phyloP scores from a whole-genome alignment of 2,113 vertebrate species.

The Muntiacus reevesi region DNA sequence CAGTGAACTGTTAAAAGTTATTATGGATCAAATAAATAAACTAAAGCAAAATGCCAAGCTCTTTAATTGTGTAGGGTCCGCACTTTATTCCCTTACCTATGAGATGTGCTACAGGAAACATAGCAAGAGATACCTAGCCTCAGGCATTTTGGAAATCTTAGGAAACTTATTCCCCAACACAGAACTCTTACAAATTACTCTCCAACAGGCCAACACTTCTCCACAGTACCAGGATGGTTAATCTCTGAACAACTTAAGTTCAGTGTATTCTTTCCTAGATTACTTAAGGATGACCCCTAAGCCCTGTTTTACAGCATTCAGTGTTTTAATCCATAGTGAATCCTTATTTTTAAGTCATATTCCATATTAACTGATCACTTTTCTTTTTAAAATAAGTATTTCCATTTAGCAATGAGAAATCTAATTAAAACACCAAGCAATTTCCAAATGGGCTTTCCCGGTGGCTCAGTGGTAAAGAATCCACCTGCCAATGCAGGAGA shows the following conservation, averaged over 20 bases:
- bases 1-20: neutral
- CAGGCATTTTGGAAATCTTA: neutral
- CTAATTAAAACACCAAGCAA: neutral
- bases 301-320: neutral
- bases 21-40: neutral
- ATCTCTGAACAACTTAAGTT: neutral
- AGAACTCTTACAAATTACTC: neutral
- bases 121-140: neutral
- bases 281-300: neutral
- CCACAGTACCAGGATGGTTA: too few species aligned
- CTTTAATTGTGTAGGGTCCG: neutral
- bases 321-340: neutral
- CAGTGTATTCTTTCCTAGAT: neutral
- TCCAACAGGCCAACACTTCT: neutral
- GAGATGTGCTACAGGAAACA: neutral
- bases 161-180: neutral
- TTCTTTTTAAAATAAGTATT: conserved; percentile 16
- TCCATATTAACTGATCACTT: neutral
- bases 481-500: neutral
- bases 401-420: neutral
- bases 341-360: neutral
- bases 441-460: neutral
- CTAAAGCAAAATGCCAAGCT: neutral
- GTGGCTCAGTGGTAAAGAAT: neutral
- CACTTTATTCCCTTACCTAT: neutral